phyloP scores from a whole-genome alignment of 2,797 vertebrate genomes.

The Trachops cirrhosus region DNA sequence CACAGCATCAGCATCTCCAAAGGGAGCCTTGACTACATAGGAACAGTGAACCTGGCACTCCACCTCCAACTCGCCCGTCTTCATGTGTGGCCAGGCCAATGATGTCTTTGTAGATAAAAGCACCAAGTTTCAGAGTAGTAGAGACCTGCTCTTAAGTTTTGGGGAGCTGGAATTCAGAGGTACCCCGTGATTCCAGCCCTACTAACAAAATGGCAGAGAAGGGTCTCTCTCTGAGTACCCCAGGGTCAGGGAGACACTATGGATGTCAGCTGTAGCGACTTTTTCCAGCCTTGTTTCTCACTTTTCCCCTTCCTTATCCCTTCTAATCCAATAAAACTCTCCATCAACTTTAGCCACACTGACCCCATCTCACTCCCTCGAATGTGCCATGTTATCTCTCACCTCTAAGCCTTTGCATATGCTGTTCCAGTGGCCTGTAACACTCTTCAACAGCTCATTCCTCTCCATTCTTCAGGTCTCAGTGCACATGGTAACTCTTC shows the following conservation, averaged over 20 bases:
- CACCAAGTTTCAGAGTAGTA: neutral
- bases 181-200: neutral
- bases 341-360: neutral
- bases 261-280: neutral
- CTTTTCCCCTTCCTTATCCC: neutral
- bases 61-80: neutral
- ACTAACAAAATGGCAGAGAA: neutral
- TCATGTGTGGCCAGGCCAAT: neutral
- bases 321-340: neutral
- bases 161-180: neutral
- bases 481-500: neutral
- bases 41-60: fast-evolving
- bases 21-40: neutral
- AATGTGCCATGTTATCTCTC: neutral
- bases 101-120: neutral
- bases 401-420: neutral
- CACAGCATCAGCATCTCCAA: neutral
- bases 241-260: neutral
- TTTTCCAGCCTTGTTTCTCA: neutral
- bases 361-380: neutral
- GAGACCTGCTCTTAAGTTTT: neutral
- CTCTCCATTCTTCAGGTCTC: neutral
- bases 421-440: neutral
- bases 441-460: neutral
- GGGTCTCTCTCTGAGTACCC: neutral